Conservation (phyloP, 2,113 vertebrate species). For the Bubo scandiacus region DNA sequence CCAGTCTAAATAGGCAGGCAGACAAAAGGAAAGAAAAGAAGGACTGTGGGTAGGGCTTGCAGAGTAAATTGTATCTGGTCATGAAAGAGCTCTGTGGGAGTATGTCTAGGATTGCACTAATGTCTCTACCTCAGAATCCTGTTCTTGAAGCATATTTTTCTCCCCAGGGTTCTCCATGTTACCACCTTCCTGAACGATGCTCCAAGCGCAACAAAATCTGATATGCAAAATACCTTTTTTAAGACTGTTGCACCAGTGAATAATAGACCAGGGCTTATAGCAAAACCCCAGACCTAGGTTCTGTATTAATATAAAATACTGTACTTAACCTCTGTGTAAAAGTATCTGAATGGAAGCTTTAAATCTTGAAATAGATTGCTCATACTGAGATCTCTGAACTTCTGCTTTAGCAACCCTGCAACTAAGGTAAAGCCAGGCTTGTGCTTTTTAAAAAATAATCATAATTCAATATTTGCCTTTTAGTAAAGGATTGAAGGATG, state of each 20-base stretch:
- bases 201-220: neutral
- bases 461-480: neutral
- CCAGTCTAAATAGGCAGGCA: neutral
- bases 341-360: neutral
- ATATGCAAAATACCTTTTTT: neutral
- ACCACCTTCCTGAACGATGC: neutral
- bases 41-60: neutral
- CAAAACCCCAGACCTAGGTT: neutral
- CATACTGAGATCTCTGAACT: neutral
- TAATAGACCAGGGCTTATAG: neutral
- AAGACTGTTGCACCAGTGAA: neutral
- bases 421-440: neutral
- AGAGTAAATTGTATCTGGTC: neutral
- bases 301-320: neutral
- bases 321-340: neutral
- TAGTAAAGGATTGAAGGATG: neutral
- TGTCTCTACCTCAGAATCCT: neutral
- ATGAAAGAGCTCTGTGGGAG: neutral
- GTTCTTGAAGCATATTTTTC: neutral
- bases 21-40: conserved; percentile 32
- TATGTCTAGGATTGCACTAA: neutral
- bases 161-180: neutral
- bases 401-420: neutral
- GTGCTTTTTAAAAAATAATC: neutral
- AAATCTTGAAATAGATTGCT: neutral